Base-by-base conservation (phyloP, 1,140 invertebrate species). In the Melanaphis sacchari region DNA sequence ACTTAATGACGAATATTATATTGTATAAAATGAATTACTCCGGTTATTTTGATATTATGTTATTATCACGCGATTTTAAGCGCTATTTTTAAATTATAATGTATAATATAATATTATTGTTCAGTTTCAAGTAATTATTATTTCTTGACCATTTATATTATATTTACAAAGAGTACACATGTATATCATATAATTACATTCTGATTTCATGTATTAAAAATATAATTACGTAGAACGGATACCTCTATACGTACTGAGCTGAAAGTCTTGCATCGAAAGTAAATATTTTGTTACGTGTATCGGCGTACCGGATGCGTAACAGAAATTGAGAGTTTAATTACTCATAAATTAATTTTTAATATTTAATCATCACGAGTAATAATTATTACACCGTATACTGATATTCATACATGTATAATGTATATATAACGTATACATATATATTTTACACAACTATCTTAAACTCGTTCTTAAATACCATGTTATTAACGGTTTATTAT, bases 301-400 rank as follows among this genome's bases (percentile, higher is more conserved):
- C 31, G n/a, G 59, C n/a, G 31, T 76, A 76, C 31, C 1, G 5
- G 59, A 76, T 15, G 59, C 15, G 59, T 4, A 5, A n/a, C 59
- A n/a, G 59, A 3, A 76, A 76, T n/a, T n/a, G 59, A 1, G 31
- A 76, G 31, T 76, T 76, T n/a, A 76, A 76, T 76, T 76, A 76
- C 31, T 76, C 59, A n/a, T 76, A 76, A 76, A 76, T 76, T 76
- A 76, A 76, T 76, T 76, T 76, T 76, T 66, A 76, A 76, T 76
- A 76, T 76, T 76, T 76, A n/a, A 15, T 76, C 59, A 76, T 18
- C 59, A 31, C 5, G 5, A n/a, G 59, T 36, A 76, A 76, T 76
- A 76, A 76, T 76, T 76, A 76, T 76, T 76, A 76, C 31, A 76
- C 59, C 59, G 59, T 36, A 76, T 21, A 76, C 59, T n/a, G 59